Evolutionary conservation across 2,888 invertebrate genomes (phyloP), one percentile per base, ranked within the genome.

Genomic region (Andrena marginata): DNA sequence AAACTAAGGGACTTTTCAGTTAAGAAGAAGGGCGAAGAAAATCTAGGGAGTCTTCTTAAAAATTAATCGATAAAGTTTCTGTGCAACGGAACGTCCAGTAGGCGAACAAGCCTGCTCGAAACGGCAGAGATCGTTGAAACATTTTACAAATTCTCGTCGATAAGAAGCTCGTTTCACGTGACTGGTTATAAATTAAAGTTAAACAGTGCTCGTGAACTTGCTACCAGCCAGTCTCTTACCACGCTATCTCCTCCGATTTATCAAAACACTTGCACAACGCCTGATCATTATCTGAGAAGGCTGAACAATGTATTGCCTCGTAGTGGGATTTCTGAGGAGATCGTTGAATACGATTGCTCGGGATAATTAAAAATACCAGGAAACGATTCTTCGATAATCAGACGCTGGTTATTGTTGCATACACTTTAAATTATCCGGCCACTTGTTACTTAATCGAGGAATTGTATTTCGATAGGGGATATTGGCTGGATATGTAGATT

Each of bases 151-250:
- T 42, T 33, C 48, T 31, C 13, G 2, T 31, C 16, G 73, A 73
- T 73, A 78, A 78, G 48, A 13, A 16, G 26, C 7, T 6, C 26
- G 2, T 54, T 54, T 56, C 16, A 4, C n/a, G 31, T 16, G 48
- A 26, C 10, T 49, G 51, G 10, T 56, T 48, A 26, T 35, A 77
- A 71, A 49, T 74, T 35, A 70, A 76, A 76, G 35, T 74, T 35
- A 76, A 80, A 80, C 64, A 31, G 1, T 51, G 79, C 23, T 62
- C 70, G 65, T 81, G 60, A 79, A 74, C 70, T 79, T 70, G 60
- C 65, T 64, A 31, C 23, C 23, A 26, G 23, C 31, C 5, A 4
- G 42, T 54, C 26, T 49, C 69, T 63, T 62, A 74, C 26, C 33
- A 56, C 42, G 26, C 7, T 29, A 59, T 31, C 69, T 23, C 33